Base-by-base conservation (phyloP, 2,113 vertebrate species). In the Nyctereutes procyonoides region DNA sequence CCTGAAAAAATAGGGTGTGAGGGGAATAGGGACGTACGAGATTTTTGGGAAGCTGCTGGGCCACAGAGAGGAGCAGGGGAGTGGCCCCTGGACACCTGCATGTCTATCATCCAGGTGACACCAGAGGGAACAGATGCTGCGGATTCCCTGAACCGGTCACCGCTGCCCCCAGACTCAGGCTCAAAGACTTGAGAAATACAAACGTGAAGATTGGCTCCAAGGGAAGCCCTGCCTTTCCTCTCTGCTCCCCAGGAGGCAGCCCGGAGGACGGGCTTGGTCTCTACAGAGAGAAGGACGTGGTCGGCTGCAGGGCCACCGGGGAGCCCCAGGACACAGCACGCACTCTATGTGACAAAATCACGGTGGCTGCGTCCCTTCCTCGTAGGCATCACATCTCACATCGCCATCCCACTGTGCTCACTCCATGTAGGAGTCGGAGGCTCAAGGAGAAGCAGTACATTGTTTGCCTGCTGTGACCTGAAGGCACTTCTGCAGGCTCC, bases 11-110 rank as follows among this genome's bases (percentile, higher is more conserved):
- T 63, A 82, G 10, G 20, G 8, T 67, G 11, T 63, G 38, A 67
- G 60, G 24, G 28, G n/a, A 43, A 0, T 0, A 11, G 2, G 35
- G 43, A 30, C 2, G 7, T 30, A 48, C 0, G 5, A 48, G 48
- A 58, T 1, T 7, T 26, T 2, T 77, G 28, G 22, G 55, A 73
- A 4, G 26, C 2, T 56, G 28, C 60, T 19, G 28, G 77, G 77
- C 73, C 56, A 38, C 73, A 51, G 19, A 77, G 10, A 58, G 76
- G 69, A 86, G 10, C 63, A 56, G 20, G 2, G 2, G 2, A 48
- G 9, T n/a, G 53, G 26, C 0, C 1, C 24, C 0, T 26, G 56
- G n/a, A 32, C 6, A 19, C n/a, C 13, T 19, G 43, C 77, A 24
- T 2, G 9, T 48, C 10, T 6, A 17, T 56, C 26, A 24, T 74